These are phyloP conservation scores for Tyto alba DNA, from an alignment of 2,113 vertebrate species.

Conservation along the genomic window DNA sequence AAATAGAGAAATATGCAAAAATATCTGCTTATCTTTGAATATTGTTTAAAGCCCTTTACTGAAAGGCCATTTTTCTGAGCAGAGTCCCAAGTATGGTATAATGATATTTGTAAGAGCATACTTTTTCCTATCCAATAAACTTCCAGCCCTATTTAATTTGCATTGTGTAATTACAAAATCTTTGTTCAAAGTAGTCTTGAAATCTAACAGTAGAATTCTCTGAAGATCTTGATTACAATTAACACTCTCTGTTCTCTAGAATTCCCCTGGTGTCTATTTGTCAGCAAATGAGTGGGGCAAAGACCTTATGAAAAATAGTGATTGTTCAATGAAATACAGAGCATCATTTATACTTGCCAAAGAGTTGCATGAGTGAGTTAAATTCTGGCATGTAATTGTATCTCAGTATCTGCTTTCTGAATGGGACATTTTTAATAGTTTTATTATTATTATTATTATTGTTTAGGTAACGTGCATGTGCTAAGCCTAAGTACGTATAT, in stretches of 20 bases:
- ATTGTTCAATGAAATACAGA: slow-evolving; percentile 12
- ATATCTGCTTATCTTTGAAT: neutral
- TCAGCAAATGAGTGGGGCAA: neutral
- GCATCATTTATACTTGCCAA: neutral
- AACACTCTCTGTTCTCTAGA: neutral
- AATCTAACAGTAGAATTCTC: neutral
- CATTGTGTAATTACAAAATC: neutral
- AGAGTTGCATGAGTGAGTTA: neutral
- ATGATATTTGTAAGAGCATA: neutral
- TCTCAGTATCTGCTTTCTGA: neutral
- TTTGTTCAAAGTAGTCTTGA: neutral
- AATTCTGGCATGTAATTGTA: neutral
- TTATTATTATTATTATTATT: neutral
- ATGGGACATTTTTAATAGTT: neutral
- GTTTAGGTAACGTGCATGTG: neutral
- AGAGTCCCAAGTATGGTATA: neutral
- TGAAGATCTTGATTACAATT: neutral
- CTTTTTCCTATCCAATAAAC: neutral
- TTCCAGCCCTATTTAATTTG: neutral
- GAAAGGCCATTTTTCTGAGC: neutral
- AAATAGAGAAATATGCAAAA: neutral
- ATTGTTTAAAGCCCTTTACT: neutral
- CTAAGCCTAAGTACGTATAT: neutral
- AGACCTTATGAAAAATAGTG: neutral
- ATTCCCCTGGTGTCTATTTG: neutral